Evolutionary conservation across 1,140 invertebrate species (phyloP).

Genomic region (Pectinophora gossypiella): DNA sequence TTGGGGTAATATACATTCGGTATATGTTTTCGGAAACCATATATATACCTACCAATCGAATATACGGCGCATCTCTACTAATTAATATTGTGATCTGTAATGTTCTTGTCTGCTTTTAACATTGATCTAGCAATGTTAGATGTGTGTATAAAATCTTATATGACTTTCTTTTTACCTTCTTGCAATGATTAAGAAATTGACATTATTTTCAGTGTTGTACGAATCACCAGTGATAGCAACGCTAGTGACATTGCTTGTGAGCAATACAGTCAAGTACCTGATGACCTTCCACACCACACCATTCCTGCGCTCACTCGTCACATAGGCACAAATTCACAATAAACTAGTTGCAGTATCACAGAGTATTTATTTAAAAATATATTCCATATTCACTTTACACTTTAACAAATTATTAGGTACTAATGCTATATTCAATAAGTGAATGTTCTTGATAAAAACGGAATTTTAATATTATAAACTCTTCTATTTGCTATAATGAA

Average conservation of each 20-base stretch:
- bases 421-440: not conserved
- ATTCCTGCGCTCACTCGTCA: constrained; percentile 20
- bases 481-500: no score
- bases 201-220: constrained; percentile 50
- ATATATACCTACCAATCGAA: no score
- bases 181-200: no score
- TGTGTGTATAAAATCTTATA: no score
- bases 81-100: no score
- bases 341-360: constrained; percentile 45
- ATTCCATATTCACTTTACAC: constrained; percentile 20
- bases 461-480: no score
- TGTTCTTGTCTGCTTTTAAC: no score
- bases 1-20: no score
- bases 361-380: constrained; percentile 56
- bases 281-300: constrained; percentile 36
- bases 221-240: constrained; percentile 30
- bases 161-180: no score
- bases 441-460: not conserved
- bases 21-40: no score
- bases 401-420: constrained; percentile 1
- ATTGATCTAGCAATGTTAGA: no score
- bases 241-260: constrained; percentile 17
- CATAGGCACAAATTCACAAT: constrained; percentile 18
- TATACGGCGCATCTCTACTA: no score
- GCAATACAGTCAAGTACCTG: constrained; percentile 27